Base-by-base conservation (phyloP, 2,113 vertebrate genomes). In the Albula glossodonta region DNA sequence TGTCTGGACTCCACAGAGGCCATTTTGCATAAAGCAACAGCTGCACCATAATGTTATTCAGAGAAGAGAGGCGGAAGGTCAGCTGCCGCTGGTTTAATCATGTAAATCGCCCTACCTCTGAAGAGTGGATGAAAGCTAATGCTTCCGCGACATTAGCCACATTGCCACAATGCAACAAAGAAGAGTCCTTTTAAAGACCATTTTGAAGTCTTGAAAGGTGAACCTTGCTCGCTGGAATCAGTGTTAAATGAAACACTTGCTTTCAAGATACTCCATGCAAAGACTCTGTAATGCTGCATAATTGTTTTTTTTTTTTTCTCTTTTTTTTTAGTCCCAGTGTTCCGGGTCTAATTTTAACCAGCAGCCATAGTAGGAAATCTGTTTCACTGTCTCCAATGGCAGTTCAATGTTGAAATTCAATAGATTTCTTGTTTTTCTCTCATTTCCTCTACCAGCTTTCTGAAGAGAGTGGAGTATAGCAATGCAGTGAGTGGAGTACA, bases 61-160 rank as follows among this genome's bases (percentile, higher is more conserved):
- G 89, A 87, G 88, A 90, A 87, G 86, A 83, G 87, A 91, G 90
- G 91, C 83, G 90, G 51, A 83, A 84, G 94, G 93, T 94, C 92
- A 92, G 91, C 91, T 93, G 92, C 91, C 91, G 86, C 86, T 53
- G 50, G 89, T 94, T 95, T 93, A 95, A 94, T 95, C 92, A 93
- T 84, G 92, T 89, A 93, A 91, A 94, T 93, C 93, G 91, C 91
- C 94, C 88, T 86, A 88, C 89, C 91, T 93, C 91, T 84, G 83
- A 57, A 87, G 88, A 92, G 88, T 87, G 88, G 88, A 93, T 93
- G 92, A 91, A 92, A 92, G 91, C 87, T 87, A 81, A 85, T 85
- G 80, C 85, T 77, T 82, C 83, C 80, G 83, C 78, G 81, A 79
- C 82, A 84, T 81, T 51, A 56, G 63, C 84, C 51, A 87, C 78